A percentile compares a stretch with the other conserved stretches of the same genome.
Evolutionary conservation across 2,888 invertebrate genomes (phyloP).

Genomic region (Cataglyphis albicans): DNA sequence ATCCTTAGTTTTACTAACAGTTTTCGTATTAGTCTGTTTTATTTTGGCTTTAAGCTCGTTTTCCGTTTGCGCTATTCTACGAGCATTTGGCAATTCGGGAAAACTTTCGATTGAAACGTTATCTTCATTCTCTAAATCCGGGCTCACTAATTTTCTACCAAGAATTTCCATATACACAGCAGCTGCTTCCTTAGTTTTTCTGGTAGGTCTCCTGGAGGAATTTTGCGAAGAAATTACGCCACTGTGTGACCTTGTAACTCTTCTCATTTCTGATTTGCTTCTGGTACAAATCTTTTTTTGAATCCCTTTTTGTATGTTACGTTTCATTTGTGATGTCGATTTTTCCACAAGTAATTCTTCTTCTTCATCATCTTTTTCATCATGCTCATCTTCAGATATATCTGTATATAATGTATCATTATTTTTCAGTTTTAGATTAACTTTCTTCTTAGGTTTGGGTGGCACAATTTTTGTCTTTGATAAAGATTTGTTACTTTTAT

Average conservation of each 20-base stretch:
- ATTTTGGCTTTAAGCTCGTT: constrained; percentile 87
- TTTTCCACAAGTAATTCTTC: constrained; percentile 64
- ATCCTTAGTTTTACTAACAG: constrained; percentile 71
- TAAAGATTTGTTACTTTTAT: constrained; percentile 63
- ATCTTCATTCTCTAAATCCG: constrained; percentile 89
- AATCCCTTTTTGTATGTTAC: constrained; percentile 68
- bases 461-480: constrained; percentile 71
- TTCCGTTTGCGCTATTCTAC: constrained; percentile 88
- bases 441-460: constrained; percentile 75
- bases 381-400: constrained; percentile 64
- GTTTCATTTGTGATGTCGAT: constrained; percentile 67
- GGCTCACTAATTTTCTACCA: constrained; percentile 89
- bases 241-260: constrained; percentile 82
- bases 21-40: constrained; percentile 70
- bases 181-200: constrained; percentile 92
- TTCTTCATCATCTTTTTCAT: constrained; percentile 47
- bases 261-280: constrained; percentile 82
- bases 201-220: constrained; percentile 87
- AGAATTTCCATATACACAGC: constrained; percentile 92
- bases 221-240: constrained; percentile 70
- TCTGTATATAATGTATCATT: constrained; percentile 71
- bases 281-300: constrained; percentile 80
- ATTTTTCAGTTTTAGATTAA: constrained; percentile 69
- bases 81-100: constrained; percentile 89
- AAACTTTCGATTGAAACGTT: constrained; percentile 89